A percentile compares a stretch with the other conserved stretches of the same genome.
Evolutionary conservation across 2,797 vertebrate genomes (phyloP).

Genomic region (Enteromius treurensis): DNA sequence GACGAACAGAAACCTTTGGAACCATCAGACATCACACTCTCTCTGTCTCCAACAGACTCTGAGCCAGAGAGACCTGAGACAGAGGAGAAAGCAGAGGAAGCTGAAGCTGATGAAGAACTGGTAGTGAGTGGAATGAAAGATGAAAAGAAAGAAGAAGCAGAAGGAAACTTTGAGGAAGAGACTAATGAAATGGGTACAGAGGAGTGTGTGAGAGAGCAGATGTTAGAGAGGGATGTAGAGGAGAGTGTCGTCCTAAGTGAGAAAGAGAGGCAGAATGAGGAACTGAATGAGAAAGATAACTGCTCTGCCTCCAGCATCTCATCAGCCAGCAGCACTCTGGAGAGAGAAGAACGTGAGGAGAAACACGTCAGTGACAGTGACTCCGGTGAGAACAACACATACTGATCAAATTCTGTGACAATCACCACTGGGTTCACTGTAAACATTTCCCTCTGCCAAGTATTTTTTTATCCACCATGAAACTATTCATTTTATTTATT

Average conservation of each 20-base stretch:
- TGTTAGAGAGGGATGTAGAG: conserved; percentile 82
- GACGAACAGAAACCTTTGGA: conserved; percentile 49
- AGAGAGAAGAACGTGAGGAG: conserved; percentile 94
- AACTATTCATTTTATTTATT: neutral
- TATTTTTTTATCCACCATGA: neutral
- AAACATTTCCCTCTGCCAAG: neutral
- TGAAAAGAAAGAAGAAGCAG: conserved; percentile 65
- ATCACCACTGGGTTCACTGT: no score
- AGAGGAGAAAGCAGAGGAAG: conserved; percentile 41
- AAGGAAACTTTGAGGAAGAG: conserved; percentile 66
- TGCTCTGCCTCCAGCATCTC: conserved; percentile 98
- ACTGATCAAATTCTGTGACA: neutral
- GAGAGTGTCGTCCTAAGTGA: conserved; percentile 88
- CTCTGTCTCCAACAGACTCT: conserved; percentile 47
- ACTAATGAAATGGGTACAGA: conserved; percentile 69
- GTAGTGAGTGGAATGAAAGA: conserved; percentile 38
- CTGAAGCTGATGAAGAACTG: conserved; percentile 54
- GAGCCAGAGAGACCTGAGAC: conserved; percentile 55
- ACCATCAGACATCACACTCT: conserved; percentile 48
- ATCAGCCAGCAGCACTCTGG: conserved; percentile 95
- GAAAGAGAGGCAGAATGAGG: conserved; percentile 96
- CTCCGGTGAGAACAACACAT: conserved; percentile 76
- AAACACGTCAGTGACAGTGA: conserved; percentile 83
- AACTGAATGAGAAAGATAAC: conserved; percentile 97
- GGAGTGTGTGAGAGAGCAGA: conserved; percentile 78